phyloP scores from a whole-genome alignment of 2,797 vertebrate species.

The Gymnodraco acuticeps region DNA sequence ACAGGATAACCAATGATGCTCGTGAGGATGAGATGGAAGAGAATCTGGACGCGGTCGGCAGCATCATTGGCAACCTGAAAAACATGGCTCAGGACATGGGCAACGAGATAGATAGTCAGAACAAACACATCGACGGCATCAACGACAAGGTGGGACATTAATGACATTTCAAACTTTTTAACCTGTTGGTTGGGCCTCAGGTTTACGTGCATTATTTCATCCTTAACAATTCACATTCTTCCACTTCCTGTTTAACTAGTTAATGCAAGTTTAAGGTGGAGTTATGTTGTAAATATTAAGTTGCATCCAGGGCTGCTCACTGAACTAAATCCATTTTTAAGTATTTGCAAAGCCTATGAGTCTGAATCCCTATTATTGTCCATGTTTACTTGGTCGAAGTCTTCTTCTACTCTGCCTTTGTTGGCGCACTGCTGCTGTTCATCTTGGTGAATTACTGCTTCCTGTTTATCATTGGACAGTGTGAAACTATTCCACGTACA shows the following conservation, averaged over 20 bases:
- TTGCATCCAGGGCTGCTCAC: not conserved
- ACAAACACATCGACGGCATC: constrained; percentile 91
- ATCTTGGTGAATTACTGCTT: not conserved
- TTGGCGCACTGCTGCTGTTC: not conserved
- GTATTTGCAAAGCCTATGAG: not conserved
- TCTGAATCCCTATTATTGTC: not conserved
- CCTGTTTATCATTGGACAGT: not conserved
- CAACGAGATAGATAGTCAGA: constrained; percentile 94
- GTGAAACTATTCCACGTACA: not conserved
- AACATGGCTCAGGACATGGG: constrained; percentile 96
- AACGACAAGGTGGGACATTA: constrained; percentile 86
- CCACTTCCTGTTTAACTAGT: too few species aligned
- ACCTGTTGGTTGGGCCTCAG: too few species aligned
- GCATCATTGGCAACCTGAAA: constrained; percentile 94
- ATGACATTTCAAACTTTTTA: too few species aligned
- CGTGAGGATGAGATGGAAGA: constrained; percentile 99
- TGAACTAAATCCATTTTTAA: not conserved
- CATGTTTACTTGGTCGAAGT: not conserved
- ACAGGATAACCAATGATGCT: constrained; percentile 94
- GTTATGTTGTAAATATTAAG: too few species aligned
- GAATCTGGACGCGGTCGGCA: constrained; percentile 92
- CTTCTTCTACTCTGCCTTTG: not conserved
- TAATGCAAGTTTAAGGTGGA: not conserved
- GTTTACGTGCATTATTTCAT: too few species aligned
- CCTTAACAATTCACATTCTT: too few species aligned